Evolutionary conservation across 2,888 invertebrate species (phyloP), one percentile per base, ranked within the genome.

Genomic region (Volucella zonaria): DNA sequence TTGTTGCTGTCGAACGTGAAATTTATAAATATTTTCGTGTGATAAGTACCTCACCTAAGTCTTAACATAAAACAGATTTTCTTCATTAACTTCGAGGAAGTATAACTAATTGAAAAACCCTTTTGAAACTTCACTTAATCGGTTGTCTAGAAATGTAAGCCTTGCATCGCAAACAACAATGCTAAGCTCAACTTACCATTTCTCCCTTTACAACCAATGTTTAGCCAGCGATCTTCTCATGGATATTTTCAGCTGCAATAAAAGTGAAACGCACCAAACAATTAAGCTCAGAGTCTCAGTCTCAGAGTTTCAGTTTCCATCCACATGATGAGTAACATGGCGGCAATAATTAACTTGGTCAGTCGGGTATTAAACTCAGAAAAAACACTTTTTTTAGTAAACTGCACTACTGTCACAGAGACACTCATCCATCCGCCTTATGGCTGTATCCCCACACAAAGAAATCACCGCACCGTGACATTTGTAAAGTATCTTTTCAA

Each of bases 271-370:
- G 10, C 61, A 51, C 15, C 40, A 10, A 47, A 45, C 38, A 40
- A 8, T 15, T 11, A 31, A 12, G 1, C 8, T 56, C 38, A 8
- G 8, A 56, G 15, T n/a, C 15, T n/a, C n/a, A 8, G 14, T 8
- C 23, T 43, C 11, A 58, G 51, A 68, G 56, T 58, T 15, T 56
- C 42, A 9, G 43, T 31, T 31, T 68, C 14, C 38, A 47, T 15
- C 43, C 14, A 42, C 40, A 18, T 9, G 14, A 14, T 23, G 43
- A 23, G 23, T 23, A 51, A 23, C 18, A 42, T 43, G 14, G 18
- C 67, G n/a, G 12, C 8, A 68, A 47, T 52, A 68, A 76, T 76
- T 76, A 76, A 76, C 67, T 76, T 76, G 76, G 76, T 76, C 76
- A 76, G 45, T 76, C 68, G 76, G 68, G 52, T 61, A 76, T 68